These are phyloP conservation scores for Eurypyga helias DNA, from an alignment of 2,113 vertebrate genomes.

Conservation along the genomic window DNA sequence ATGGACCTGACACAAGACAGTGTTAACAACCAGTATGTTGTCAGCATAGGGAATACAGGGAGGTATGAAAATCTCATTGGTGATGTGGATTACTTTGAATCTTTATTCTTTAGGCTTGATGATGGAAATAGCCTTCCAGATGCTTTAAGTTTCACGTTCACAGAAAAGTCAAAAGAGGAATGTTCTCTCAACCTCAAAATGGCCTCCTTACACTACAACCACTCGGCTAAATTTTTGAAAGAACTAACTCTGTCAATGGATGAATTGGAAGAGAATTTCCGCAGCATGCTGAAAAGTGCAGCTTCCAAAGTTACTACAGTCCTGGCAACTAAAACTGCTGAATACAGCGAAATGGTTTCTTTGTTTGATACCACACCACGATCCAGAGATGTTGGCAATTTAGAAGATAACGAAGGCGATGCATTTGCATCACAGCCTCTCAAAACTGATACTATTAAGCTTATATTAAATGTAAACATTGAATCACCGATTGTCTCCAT, in stretches of 20 bases:
- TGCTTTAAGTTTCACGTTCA: conserved; percentile 88
- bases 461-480: conserved; percentile 91
- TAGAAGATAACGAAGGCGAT: conserved; percentile 80
- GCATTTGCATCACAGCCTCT: conserved; percentile 4
- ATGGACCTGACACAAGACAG: conserved; percentile 92
- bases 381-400: conserved; percentile 71
- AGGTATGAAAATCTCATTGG: conserved; percentile 75
- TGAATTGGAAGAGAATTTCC: conserved; percentile 94
- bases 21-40: conserved; percentile 88
- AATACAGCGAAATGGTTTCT: conserved; percentile 96
- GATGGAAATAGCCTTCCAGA: conserved; percentile 77
- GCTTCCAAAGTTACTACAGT: conserved; percentile 95
- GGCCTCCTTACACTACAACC: conserved; percentile 97
- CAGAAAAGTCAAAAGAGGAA: conserved; percentile 88
- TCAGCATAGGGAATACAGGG: conserved; percentile 89
- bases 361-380: conserved; percentile 89
- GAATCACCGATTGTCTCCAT: conserved; percentile 94
- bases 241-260: conserved; percentile 93
- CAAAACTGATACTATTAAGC: conserved; percentile 85
- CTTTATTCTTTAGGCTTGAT: conserved; percentile 72
- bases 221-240: conserved; percentile 93
- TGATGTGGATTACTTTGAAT: conserved; percentile 57
- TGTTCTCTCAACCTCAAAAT: conserved; percentile 90
- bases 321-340: conserved; percentile 92
- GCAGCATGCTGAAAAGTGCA: conserved; percentile 91